Base-by-base conservation (phyloP, 1,140 invertebrate genomes). In the Drosophila prosaltans region DNA sequence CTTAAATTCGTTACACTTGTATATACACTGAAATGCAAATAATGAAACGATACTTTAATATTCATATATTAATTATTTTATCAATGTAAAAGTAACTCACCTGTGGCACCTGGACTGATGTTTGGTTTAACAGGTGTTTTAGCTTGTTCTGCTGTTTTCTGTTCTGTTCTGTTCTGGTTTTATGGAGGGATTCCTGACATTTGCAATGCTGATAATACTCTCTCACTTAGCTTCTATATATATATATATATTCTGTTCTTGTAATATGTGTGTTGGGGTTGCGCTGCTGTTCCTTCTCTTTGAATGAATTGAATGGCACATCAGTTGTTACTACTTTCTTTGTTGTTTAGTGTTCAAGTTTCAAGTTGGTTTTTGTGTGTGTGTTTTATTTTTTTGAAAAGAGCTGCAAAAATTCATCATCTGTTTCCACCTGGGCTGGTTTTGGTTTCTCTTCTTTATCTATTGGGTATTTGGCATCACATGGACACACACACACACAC, bases 141-240 rank as follows among this genome's bases (percentile, higher is more conserved):
- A 36, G 32, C 1, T 36, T 36, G 28, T 45, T 8, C 40, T 16
- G 45, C 60, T 61, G 67, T 24, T 26, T 45, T 39, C 63, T 28
- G 55, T 77, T 63, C 63, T 28, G 55, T 77, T 63, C 69, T 74
- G 58, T 66, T 71, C 65, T 83, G 72, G 45, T 74, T 80, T 75
- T 75, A 74, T 89, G 84, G 84, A 89, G 85, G 84, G 84, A 89
- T 89, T 89, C 77, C 78, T 84, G 85, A 39, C 71, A 74, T 74
- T 73, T 84, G 63, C 57, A 65, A 69, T 74, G 72, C 62, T 70
- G 65, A 40, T 85, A 90, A 90, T 90, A 90, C 86, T 90, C 81
- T 90, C 81, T 51, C 45, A 76, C 86, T 82, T 86, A 90, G 86
- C 79, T 84, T 89, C 85, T 89, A 80, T 48, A 64, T 57, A 48